Conservation (phyloP, 2,888 invertebrate genomes). For the Steinernema carpocapsae region DNA sequence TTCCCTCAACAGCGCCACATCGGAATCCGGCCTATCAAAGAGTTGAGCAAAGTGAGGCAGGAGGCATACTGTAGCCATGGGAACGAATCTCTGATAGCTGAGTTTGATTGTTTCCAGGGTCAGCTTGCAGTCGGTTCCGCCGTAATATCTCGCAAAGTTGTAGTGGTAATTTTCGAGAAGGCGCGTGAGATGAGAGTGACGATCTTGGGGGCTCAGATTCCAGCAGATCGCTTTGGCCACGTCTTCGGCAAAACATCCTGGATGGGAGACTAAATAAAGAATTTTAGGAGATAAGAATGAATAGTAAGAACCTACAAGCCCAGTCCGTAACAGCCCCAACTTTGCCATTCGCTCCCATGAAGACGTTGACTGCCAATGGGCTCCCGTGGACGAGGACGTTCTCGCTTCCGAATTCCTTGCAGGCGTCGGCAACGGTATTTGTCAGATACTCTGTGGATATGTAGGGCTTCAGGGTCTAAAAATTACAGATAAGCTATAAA, state of each 20-base stretch:
- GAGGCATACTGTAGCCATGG: slow-evolving; percentile 22
- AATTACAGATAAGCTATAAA: not conserved
- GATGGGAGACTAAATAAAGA: slow-evolving; percentile 62
- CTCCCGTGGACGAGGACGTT: slow-evolving; percentile 61
- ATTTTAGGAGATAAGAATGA: not conserved
- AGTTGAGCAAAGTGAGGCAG: slow-evolving; percentile 2
- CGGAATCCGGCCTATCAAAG: slow-evolving; percentile 2
- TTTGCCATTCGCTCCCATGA: slow-evolving; percentile 50
- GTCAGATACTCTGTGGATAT: slow-evolving; percentile 52
- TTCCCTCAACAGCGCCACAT: not conserved
- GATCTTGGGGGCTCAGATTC: slow-evolving; percentile 56
- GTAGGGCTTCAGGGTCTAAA: slow-evolving; percentile 38
- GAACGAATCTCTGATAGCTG: slow-evolving; percentile 16
- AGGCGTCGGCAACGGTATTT: slow-evolving; percentile 52
- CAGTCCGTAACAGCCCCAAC: slow-evolving; percentile 59
- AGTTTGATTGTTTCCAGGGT: slow-evolving; percentile 16
- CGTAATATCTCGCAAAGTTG: slow-evolving; percentile 38
- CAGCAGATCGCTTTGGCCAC: slow-evolving; percentile 66
- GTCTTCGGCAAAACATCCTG: slow-evolving; percentile 66
- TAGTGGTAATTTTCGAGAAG: slow-evolving; percentile 50
- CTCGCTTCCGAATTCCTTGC: slow-evolving; percentile 48
- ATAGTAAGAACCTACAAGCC: slow-evolving; percentile 56
- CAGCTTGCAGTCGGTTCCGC: slow-evolving; percentile 7
- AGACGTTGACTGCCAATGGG: slow-evolving; percentile 59
- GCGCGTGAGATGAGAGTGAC: slow-evolving; percentile 41